Conservation (phyloP, 2,888 invertebrate genomes). For the Octodonta nipae region DNA sequence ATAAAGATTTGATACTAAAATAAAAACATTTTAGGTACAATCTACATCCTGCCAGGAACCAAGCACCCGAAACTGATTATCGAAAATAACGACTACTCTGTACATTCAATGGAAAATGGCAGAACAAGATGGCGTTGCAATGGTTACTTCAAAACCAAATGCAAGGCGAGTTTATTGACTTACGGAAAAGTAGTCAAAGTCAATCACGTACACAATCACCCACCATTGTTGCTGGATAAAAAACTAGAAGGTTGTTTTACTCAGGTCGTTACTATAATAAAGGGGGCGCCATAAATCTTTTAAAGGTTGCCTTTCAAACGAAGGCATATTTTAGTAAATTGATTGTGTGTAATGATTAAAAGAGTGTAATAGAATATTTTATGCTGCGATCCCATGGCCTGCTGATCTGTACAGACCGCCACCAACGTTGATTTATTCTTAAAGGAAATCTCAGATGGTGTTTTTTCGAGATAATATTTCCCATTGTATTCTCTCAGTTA, state of each 20-base stretch:
- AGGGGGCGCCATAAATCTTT: conserved; percentile 4
- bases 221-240: conserved; percentile 11
- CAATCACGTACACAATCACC: conserved; percentile 19
- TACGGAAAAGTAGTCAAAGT: conserved; percentile 17
- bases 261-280: conserved; percentile 14
- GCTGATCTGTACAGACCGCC: too few relatives aligned
- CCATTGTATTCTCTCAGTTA: too few relatives aligned
- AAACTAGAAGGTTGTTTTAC: conserved; percentile 8
- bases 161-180: conserved; percentile 16
- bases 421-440: too few relatives aligned
- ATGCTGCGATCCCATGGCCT: too few relatives aligned
- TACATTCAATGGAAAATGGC: conserved; percentile 15
- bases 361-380: too few relatives aligned
- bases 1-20: conserved; percentile 2
- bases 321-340: too few relatives aligned
- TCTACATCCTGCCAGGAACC: conserved; percentile 15
- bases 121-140: conserved; percentile 25
- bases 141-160: conserved; percentile 18
- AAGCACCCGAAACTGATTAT: conserved; percentile 21
- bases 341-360: too few relatives aligned
- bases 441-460: too few relatives aligned
- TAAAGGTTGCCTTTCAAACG: too few relatives aligned
- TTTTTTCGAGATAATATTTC: too few relatives aligned
- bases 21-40: conserved; percentile 17
- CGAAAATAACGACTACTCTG: conserved; percentile 18